Evolutionary conservation across 1,140 invertebrate species (phyloP).

Genomic region (Camponotus floridanus): DNA sequence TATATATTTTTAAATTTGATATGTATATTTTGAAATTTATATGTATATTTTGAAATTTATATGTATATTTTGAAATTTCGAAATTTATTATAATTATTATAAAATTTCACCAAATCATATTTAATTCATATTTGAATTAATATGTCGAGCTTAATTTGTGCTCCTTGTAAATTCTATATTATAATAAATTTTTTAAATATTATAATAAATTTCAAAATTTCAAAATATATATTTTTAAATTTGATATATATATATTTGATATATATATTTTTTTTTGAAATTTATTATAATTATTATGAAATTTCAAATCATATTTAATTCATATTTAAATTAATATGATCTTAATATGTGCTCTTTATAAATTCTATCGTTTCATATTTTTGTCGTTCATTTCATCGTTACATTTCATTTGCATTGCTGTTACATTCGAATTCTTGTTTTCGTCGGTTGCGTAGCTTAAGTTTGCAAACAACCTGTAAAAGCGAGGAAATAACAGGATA

Average conservation of each 20-base stretch:
- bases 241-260: too few species aligned
- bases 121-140: too few species aligned
- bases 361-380: neutral
- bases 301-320: neutral
- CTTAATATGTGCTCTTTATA: neutral
- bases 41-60: too few species aligned
- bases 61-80: neutral
- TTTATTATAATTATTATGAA: neutral
- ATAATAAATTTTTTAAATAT: too few species aligned
- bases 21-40: neutral
- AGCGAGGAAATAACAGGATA: conserved; percentile 70
- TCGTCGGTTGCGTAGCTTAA: conserved; percentile 59
- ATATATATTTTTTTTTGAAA: neutral
- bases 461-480: conserved; percentile 53
- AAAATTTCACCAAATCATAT: neutral
- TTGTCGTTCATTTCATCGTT: neutral
- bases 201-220: too few species aligned
- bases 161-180: neutral
- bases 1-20: neutral
- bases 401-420: neutral
- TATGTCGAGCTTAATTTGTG: neutral
- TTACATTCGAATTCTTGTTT: conserved; percentile 19
- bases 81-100: neutral
- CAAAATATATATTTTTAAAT: too few species aligned
- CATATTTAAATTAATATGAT: too few species aligned